Base-by-base conservation (phyloP, 2,113 vertebrate species). In the Pseudopipra pipra region DNA sequence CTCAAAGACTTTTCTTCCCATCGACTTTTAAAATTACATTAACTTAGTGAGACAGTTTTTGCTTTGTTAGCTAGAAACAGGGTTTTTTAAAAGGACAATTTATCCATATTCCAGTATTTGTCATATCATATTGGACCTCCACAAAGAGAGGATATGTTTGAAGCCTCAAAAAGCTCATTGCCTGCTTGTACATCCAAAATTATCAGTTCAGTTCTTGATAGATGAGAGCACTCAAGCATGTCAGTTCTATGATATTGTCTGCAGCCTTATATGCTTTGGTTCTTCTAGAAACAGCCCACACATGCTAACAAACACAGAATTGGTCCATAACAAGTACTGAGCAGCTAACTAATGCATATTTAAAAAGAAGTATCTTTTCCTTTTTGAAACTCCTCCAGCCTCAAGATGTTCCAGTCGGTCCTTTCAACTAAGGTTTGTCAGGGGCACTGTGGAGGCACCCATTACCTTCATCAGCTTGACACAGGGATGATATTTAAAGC, bases 371-470 rank as follows among this genome's bases (percentile, higher is more conserved):
- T 14, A 12, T 37, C 0, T 49, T 46, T 63, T 43, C 11, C 8
- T 61, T 59, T 86, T 59, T 79, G 13, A 46, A 88, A 76, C 46
- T 73, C 62, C 22, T 95, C n/a, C 75, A 73, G 39, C 11, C 18
- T 46, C 41, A 63, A 37, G 35, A 59, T 59, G 25, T 59, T 63
- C 47, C 56, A 43, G 13, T 46, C 66, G 37, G 37, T 77, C 24
- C 24, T 89, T 81, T 35, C 17, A 47, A 8, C 37, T 84, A 49
- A 75, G 12, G 8, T n/a, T 9, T 21, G 12, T 14, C 2, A 5
- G 10, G 55, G 59, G 15, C 1, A 3, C 23, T 39, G 51, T 6
- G 0, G 15, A 14, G 17, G 3, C n/a, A 59, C 2, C 15, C 11
- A 11, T 58, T 33, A 22, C 56, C 37, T 56, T 62, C 13, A 16